Evolutionary conservation across 2,797 vertebrate species (phyloP).

Genomic region (Catamblyrhynchus diadema): DNA sequence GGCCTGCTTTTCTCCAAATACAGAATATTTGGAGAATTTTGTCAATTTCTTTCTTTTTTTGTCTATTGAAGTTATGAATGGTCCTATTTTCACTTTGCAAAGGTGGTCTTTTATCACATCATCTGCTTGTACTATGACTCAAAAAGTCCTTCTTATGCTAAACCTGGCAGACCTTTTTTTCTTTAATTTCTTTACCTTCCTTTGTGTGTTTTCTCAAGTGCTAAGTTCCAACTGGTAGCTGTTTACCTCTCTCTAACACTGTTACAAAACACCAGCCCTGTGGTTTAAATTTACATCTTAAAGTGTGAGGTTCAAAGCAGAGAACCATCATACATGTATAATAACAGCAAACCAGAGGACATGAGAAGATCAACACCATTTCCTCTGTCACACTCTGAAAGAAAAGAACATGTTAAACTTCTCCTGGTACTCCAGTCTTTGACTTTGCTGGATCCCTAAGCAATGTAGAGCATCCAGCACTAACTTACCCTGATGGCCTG

Average conservation of each 20-base stretch:
- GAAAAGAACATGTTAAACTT: not conserved
- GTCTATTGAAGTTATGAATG: not conserved
- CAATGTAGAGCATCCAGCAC: not conserved
- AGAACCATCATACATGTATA: not conserved
- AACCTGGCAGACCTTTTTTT: not conserved
- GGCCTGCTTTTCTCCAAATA: not conserved
- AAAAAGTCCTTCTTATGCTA: not conserved
- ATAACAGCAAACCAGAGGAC: not conserved
- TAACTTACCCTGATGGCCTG: fast-evolving
- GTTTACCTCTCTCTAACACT: not conserved
- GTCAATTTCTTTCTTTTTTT: not conserved
- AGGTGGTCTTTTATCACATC: not conserved
- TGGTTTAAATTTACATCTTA: not conserved
- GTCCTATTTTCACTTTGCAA: not conserved
- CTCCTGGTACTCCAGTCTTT: not conserved
- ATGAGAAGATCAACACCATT: not conserved
- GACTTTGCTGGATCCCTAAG: not conserved
- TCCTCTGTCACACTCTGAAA: not conserved
- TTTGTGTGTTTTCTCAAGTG: not conserved
- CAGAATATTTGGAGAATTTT: not conserved
- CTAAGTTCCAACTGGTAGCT: not conserved
- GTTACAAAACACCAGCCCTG: not conserved
- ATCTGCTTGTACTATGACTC: not conserved
- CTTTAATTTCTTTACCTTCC: not conserved
- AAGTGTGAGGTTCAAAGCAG: not conserved